Conservation (phyloP, 92 coral and sea anemone species). For the Zoanthus solanderi region DNA sequence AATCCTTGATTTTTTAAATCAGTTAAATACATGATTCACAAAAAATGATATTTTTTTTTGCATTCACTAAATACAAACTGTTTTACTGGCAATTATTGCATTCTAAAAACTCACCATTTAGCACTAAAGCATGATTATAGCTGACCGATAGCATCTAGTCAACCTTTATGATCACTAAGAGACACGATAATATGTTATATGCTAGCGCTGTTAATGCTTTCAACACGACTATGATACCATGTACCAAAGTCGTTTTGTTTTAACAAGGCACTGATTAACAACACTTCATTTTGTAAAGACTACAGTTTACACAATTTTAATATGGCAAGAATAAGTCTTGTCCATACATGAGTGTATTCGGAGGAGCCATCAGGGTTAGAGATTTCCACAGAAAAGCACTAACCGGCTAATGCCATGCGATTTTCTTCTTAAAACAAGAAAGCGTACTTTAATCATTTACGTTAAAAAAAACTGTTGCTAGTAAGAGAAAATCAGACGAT, state of each 20-base stretch:
- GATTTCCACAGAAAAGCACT: too few relatives aligned
- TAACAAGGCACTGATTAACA: background rate
- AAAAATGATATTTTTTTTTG: background rate
- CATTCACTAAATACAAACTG: background rate
- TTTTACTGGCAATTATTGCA: background rate
- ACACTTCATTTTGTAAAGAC: background rate
- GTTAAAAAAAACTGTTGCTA: too few relatives aligned
- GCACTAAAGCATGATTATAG: background rate
- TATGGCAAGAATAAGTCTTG: background rate
- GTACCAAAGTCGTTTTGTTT: background rate
- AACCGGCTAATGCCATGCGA: too few relatives aligned
- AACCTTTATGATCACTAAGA: background rate
- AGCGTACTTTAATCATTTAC: too few relatives aligned
- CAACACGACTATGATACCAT: background rate
- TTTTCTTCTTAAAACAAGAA: too few relatives aligned
- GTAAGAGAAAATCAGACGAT: too few relatives aligned
- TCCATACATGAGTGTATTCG: background rate
- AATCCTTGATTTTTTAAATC: background rate
- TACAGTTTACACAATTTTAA: background rate
- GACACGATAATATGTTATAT: background rate
- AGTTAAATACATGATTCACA: background rate
- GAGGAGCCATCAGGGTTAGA: too few relatives aligned
- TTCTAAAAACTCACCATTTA: background rate
- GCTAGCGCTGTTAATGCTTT: background rate
- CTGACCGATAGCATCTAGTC: background rate